Conservation (phyloP, 2,113 vertebrate genomes). For the Miniopterus natalensis region DNA sequence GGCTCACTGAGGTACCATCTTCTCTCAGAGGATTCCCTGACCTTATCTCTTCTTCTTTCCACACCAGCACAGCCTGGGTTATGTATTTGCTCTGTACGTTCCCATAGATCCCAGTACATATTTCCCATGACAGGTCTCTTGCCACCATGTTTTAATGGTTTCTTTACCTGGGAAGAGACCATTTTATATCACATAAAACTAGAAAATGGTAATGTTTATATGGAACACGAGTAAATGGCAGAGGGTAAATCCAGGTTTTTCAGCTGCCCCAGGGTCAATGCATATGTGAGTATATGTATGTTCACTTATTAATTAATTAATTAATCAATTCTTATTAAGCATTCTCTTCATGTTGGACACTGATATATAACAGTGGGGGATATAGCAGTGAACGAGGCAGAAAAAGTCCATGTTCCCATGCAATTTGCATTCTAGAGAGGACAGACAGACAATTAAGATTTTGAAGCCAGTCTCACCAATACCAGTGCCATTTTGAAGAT, state of each 20-base stretch:
- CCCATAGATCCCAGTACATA: not conserved
- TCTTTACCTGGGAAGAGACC: not conserved
- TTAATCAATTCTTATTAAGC: not conserved
- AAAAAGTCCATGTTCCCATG: not conserved
- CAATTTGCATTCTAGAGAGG: not conserved
- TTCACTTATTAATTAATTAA: not conserved
- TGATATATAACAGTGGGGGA: not conserved
- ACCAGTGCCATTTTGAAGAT: conserved; percentile 29
- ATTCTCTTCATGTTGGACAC: not conserved
- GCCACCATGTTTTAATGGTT: not conserved
- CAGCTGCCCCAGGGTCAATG: not conserved
- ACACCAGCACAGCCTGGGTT: not conserved
- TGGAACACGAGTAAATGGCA: not conserved
- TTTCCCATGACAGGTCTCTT: not conserved
- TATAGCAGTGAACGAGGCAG: not conserved
- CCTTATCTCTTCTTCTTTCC: not conserved
- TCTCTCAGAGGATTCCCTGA: not conserved
- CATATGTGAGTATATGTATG: not conserved
- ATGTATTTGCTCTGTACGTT: not conserved
- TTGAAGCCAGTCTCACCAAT: not conserved
- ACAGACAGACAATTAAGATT: not conserved
- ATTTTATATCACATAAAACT: not conserved
- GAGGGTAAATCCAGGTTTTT: conserved; percentile 19
- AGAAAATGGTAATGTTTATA: not conserved
- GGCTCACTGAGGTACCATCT: not conserved